These are phyloP conservation scores for Arnoldichthys spilopterus DNA, from an alignment of 2,797 vertebrate genomes.

Conservation along the genomic window DNA sequence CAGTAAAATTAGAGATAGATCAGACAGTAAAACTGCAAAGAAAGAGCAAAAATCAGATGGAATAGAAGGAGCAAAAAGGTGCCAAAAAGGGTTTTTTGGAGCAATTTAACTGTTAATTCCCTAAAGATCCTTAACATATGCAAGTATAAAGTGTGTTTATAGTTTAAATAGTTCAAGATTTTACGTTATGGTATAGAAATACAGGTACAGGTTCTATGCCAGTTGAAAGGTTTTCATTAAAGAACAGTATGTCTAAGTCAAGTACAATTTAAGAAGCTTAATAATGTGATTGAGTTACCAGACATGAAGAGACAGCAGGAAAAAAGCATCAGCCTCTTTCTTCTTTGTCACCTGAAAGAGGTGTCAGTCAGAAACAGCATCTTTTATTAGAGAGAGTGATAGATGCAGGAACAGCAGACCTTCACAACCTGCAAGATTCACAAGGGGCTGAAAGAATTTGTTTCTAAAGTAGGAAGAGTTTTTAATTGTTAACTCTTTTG, in stretches of 20 bases:
- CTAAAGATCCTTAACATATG: too few species aligned
- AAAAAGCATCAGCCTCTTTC: background rate
- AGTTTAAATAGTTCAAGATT: too few species aligned
- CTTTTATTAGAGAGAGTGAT: background rate
- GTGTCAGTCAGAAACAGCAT: background rate
- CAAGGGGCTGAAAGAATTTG: background rate
- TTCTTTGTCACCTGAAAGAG: slow-evolving; percentile 3
- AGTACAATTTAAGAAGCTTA: background rate
- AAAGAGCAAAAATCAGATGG: too few species aligned
- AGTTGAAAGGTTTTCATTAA: background rate
- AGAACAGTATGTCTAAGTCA: background rate
- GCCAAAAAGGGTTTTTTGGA: too few species aligned
- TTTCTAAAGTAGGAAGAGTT: background rate
- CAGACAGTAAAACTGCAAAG: too few species aligned
- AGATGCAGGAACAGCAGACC: background rate
- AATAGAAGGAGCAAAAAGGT: too few species aligned
- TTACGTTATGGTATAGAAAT: too few species aligned
- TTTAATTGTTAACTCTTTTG: background rate
- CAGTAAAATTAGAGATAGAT: too few species aligned
- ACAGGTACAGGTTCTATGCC: too few species aligned
- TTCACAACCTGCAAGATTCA: background rate
- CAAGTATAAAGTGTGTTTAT: too few species aligned
- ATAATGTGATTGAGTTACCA: background rate
- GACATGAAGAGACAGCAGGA: background rate
- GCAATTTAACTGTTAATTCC: too few species aligned